Conservation (phyloP, 2,797 vertebrate species). For the Vespertilio murinus region DNA sequence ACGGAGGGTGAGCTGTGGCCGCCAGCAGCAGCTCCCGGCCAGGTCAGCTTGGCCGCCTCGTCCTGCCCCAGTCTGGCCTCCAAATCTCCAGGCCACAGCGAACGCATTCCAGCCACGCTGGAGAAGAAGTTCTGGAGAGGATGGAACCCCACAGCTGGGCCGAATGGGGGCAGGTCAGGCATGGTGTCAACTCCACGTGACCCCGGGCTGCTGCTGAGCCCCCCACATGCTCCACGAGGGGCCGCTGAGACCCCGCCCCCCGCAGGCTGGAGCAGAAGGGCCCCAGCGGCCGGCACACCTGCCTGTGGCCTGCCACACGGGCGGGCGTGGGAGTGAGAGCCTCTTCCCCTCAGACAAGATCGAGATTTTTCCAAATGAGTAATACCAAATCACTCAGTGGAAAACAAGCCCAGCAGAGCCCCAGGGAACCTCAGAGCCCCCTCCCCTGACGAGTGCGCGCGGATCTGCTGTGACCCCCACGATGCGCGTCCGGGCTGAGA, state of each 20-base stretch:
- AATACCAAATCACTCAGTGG: not conserved
- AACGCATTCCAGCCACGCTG: not conserved
- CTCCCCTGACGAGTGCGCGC: not conserved
- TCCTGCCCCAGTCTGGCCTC: not conserved
- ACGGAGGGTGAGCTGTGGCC: not conserved
- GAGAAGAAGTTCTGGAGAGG: not conserved
- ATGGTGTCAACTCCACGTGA: not conserved
- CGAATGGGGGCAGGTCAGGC: not conserved
- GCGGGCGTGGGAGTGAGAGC: no score
- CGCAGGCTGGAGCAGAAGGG: not conserved
- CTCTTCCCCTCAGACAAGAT: not conserved
- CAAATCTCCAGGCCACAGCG: not conserved
- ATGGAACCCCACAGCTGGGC: not conserved
- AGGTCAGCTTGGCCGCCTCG: not conserved
- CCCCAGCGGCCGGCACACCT: no score
- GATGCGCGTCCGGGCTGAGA: not conserved
- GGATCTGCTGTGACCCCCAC: not conserved
- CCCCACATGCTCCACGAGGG: not conserved
- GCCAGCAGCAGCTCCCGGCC: not conserved
- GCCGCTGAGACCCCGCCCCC: not conserved
- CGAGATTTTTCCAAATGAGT: not conserved
- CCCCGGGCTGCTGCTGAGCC: not conserved
- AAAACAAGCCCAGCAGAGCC: not conserved
- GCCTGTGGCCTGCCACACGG: not conserved
- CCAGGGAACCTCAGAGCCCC: not conserved